Evolutionary conservation across 2,113 vertebrate species (phyloP), one percentile per base, ranked within the genome.

Genomic region (Puma concolor): DNA sequence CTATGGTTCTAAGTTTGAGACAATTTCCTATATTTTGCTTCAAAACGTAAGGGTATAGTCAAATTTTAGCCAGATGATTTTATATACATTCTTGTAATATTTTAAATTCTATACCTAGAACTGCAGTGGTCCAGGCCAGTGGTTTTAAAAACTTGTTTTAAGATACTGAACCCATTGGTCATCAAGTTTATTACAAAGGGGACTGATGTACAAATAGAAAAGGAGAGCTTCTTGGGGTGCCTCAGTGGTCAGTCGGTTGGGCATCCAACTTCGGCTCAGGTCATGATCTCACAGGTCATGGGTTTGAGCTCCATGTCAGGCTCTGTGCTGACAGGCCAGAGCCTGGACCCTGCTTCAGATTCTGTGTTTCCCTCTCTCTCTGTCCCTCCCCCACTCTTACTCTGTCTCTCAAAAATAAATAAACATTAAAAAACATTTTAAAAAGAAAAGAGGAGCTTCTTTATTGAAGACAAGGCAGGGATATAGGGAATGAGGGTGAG

Each of bases 21-120:
- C 88, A 92, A 9, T 89, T 94, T 82, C 83, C 31, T 50, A 71
- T 86, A 86, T 89, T 93, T 96, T 89, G 8, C 67, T 77, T 90
- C 60, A 79, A 41, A 92, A 97, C 94, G 86, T 94, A 86, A 88
- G 67, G 21, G 36, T 82, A 83, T 52, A 36, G 63, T 90, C 44
- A 90, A 82, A 79, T 72, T 66, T 95, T 88, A 91, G 54, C 33
- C 29, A 91, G 67, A 29, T 88, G 19, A 50, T 94, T 95, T 93
- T 83, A 92, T 89, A 92, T 2, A 76, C 77, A 95, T 77, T 88
- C 52, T 85, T 85, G 17, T 17, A 87, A 57, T 95, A 64, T 87
- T 92, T 96, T 63, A 90, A 92, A 72, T 87, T 86, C 72, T 96
- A 60, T 13, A 90, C 80, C 74, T 83, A 29, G 11, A 82, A 57